Conservation (phyloP, 2,113 vertebrate species). For the Pelecanoides urinatrix region DNA sequence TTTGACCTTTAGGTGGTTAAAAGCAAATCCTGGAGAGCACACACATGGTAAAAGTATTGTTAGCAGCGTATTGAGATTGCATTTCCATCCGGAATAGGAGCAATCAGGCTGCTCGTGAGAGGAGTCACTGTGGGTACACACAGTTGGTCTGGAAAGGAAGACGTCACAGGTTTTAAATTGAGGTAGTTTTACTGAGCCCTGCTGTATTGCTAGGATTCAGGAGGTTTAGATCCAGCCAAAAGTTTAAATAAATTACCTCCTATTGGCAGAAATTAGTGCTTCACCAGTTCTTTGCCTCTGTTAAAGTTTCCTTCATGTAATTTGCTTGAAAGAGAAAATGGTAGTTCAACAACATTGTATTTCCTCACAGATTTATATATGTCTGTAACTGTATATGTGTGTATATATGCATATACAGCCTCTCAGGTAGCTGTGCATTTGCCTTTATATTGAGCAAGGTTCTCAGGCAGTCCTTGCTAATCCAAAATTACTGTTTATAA, state of each 20-base stretch:
- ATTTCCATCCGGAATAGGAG: neutral
- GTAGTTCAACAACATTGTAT: neutral
- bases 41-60: neutral
- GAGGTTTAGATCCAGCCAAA: neutral
- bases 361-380: neutral
- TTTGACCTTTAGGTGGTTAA: neutral
- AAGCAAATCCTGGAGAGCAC: neutral
- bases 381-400: neutral
- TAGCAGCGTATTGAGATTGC: neutral
- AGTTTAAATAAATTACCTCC: neutral
- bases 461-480: neutral
- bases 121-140: neutral
- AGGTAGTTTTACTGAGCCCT: neutral
- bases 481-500: neutral
- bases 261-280: neutral
- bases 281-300: neutral
- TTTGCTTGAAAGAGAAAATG: slow-evolving; percentile 1
- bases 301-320: neutral
- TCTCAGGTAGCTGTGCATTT: neutral
- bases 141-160: neutral
- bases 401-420: neutral
- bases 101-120: neutral
- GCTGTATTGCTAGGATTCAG: neutral
- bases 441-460: neutral
- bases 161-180: neutral